These are phyloP conservation scores for Neopelma chrysocephalum DNA, from an alignment of 2,797 vertebrate genomes.

Conservation along the genomic window DNA sequence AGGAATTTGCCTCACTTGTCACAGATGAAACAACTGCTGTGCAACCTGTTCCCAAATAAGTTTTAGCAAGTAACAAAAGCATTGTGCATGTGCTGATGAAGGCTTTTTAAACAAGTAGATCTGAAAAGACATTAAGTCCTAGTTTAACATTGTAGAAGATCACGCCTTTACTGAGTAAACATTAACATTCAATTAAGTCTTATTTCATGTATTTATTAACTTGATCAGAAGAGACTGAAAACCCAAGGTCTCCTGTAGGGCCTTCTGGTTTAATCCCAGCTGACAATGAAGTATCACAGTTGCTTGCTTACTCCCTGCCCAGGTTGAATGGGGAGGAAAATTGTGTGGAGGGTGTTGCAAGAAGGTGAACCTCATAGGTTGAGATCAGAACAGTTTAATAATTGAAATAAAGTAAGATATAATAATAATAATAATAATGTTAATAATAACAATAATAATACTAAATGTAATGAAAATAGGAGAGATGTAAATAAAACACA, in stretches of 20 bases:
- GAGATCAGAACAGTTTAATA: not conserved
- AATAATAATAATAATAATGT: not conserved
- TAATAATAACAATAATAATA: not conserved
- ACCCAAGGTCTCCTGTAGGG: not conserved
- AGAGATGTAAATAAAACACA: not conserved
- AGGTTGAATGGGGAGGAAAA: not conserved
- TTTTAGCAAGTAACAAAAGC: not conserved
- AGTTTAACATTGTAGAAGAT: not conserved
- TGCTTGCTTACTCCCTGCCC: not conserved
- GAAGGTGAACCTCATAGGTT: not conserved
- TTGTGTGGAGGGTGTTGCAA: fast-evolving
- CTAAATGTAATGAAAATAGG: not conserved
- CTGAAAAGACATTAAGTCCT: not conserved
- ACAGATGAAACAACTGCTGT: not conserved
- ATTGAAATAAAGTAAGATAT: not conserved
- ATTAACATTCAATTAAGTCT: not conserved
- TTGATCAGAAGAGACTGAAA: not conserved
- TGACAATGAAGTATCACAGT: not conserved
- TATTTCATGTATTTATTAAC: not conserved
- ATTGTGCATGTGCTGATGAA: not conserved
- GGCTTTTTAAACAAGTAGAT: not conserved
- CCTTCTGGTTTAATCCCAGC: not conserved
- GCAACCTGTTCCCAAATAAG: not conserved
- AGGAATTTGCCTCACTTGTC: not conserved
- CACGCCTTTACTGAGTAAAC: not conserved